phyloP scores from a whole-genome alignment of 2,888 invertebrate genomes.

The Scaptomyza caliginosa region DNA sequence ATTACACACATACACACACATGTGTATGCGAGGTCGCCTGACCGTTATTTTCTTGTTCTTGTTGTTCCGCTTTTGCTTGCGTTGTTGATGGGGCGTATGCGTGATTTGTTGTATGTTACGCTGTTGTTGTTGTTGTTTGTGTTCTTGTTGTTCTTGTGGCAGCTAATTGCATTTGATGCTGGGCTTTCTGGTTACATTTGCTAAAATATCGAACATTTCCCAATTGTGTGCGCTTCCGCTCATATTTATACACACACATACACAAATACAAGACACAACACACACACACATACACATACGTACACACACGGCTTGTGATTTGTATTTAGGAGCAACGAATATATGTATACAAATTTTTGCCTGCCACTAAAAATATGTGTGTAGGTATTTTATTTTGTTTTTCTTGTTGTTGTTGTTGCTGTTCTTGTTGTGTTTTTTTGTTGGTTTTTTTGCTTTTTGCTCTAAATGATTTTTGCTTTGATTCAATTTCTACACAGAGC shows the following conservation, averaged over 20 bases:
- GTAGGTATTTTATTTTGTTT: conserved; percentile 49
- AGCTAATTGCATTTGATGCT: conserved; percentile 39
- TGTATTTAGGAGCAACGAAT: conserved; percentile 74
- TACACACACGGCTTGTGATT: conserved; percentile 28
- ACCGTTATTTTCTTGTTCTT: conserved; percentile 41
- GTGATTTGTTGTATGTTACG: conserved; percentile 1
- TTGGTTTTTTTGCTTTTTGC: conserved; percentile 43
- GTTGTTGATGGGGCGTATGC: conserved; percentile 1
- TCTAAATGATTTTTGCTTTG: conserved; percentile 67
- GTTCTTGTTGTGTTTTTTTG: too few species aligned
- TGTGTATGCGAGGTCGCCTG: conserved; percentile 47
- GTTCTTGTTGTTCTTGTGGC: conserved; percentile 32
- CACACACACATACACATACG: conserved; percentile 34
- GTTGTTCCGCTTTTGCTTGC: conserved; percentile 13
- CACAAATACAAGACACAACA: conserved; percentile 42
- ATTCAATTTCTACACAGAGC: conserved; percentile 60
- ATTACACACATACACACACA: conserved; percentile 53
- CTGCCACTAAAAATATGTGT: conserved; percentile 69
- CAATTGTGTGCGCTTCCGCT: conserved; percentile 51
- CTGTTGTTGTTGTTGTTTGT: conserved; percentile 26
- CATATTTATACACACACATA: conserved; percentile 12
- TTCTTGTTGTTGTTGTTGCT: conserved; percentile 25
- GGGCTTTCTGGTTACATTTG: conserved; percentile 30
- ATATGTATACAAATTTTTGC: conserved; percentile 72
- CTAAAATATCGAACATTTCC: conserved; percentile 52